phyloP scores from a whole-genome alignment of 2,113 vertebrate species.

The Cervus canadensis region DNA sequence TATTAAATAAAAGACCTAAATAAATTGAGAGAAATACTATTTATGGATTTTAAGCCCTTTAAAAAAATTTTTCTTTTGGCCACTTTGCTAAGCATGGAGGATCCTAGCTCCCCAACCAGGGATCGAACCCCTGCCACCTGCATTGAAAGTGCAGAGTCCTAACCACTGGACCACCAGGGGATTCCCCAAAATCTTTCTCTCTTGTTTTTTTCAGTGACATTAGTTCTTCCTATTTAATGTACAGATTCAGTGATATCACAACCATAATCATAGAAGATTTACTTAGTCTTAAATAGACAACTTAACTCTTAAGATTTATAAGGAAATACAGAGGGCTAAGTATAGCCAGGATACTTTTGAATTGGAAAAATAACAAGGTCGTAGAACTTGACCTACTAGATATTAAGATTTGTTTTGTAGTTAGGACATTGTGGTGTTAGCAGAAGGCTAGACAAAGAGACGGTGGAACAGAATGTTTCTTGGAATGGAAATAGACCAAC shows the following conservation, averaged over 20 bases:
- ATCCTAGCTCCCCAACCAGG: neutral
- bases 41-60: neutral
- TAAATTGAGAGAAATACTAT: neutral
- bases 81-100: neutral
- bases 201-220: neutral
- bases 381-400: neutral
- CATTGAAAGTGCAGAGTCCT: neutral
- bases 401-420: neutral
- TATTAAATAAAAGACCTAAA: neutral
- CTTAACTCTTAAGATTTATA: slow-evolving; percentile 11
- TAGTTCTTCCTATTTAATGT: neutral
- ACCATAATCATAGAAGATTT: neutral
- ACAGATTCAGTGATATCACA: neutral
- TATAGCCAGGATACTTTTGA: neutral
- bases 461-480: neutral
- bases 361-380: neutral
- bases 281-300: neutral
- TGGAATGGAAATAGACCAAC: neutral
- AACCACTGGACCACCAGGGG: neutral
- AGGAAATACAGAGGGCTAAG: neutral
- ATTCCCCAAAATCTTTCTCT: neutral
- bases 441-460: neutral
- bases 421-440: neutral
- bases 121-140: neutral
- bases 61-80: neutral